phyloP scores from a whole-genome alignment of 2,113 vertebrate genomes.

The Dermatemys mawii region DNA sequence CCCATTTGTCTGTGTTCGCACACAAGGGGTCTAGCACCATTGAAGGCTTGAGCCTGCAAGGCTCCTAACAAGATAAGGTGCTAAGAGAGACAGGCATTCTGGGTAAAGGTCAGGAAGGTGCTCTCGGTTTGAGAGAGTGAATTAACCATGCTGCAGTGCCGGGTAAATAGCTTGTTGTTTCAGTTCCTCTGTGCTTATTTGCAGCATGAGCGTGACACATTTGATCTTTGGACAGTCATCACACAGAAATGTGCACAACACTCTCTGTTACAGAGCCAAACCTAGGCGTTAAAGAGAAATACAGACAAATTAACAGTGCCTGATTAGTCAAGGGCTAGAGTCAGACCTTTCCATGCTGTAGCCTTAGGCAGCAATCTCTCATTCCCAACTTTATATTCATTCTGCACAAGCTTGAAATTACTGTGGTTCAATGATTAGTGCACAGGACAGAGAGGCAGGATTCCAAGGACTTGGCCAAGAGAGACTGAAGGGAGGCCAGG shows the following conservation, averaged over 20 bases:
- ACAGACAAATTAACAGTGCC: not conserved
- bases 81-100: conserved; percentile 24
- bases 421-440: not conserved
- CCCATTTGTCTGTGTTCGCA: conserved; percentile 19
- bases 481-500: not conserved
- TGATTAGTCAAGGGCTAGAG: not conserved
- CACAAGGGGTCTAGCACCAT: not conserved
- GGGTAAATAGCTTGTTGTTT: conserved; percentile 60
- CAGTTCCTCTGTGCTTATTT: conserved; percentile 26
- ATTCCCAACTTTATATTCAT: not conserved
- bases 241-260: conserved; percentile 41
- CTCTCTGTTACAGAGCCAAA: conserved; percentile 28
- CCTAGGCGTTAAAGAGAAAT: conserved; percentile 41
- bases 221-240: conserved; percentile 52
- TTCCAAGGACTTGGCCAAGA: not conserved
- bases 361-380: not conserved
- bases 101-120: not conserved
- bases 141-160: conserved; percentile 21
- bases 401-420: not conserved
- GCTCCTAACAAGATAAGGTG: not conserved
- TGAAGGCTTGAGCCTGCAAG: not conserved
- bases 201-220: conserved; percentile 36
- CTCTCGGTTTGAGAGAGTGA: conserved; percentile 57
- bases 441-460: not conserved
- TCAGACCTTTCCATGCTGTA: not conserved